Evolutionary conservation across 2,888 invertebrate genomes (phyloP).

Genomic region (Hypercompe scribonia): DNA sequence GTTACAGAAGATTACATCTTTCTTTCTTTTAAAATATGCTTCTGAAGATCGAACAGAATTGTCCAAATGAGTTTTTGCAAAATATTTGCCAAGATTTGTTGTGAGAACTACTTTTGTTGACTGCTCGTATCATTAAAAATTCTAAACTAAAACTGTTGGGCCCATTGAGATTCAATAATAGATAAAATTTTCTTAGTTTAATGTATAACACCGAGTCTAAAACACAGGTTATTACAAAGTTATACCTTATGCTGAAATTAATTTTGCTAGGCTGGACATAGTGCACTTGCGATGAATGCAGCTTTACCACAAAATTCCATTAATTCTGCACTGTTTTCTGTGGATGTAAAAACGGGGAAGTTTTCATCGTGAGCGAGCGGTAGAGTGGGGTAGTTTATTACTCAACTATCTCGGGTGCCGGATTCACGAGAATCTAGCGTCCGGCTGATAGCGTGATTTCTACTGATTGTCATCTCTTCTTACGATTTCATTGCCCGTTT

Average conservation of each 20-base stretch:
- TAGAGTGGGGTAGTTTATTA: slow-evolving; percentile 29
- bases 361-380: slow-evolving; percentile 23
- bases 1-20: background rate
- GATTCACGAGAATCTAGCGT: slow-evolving; percentile 25
- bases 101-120: slow-evolving; percentile 21
- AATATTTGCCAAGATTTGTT: slow-evolving; percentile 37
- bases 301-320: slow-evolving; percentile 46
- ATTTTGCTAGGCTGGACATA: slow-evolving; percentile 37
- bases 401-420: slow-evolving; percentile 25
- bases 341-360: slow-evolving; percentile 28
- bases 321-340: slow-evolving; percentile 34
- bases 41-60: slow-evolving; percentile 1
- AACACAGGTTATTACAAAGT: slow-evolving; percentile 7
- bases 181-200: slow-evolving; percentile 12
- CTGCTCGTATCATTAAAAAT: slow-evolving; percentile 6
- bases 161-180: slow-evolving; percentile 1
- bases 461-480: slow-evolving; percentile 56
- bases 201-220: background rate
- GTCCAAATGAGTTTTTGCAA: slow-evolving; percentile 30
- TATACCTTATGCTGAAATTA: slow-evolving; percentile 23
- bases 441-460: slow-evolving; percentile 50
- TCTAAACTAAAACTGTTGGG: background rate
- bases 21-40: background rate
- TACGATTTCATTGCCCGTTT: slow-evolving; percentile 55
- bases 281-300: slow-evolving; percentile 43